Conservation (phyloP, 2,797 vertebrate species). For the Ctenopoma multispine region DNA sequence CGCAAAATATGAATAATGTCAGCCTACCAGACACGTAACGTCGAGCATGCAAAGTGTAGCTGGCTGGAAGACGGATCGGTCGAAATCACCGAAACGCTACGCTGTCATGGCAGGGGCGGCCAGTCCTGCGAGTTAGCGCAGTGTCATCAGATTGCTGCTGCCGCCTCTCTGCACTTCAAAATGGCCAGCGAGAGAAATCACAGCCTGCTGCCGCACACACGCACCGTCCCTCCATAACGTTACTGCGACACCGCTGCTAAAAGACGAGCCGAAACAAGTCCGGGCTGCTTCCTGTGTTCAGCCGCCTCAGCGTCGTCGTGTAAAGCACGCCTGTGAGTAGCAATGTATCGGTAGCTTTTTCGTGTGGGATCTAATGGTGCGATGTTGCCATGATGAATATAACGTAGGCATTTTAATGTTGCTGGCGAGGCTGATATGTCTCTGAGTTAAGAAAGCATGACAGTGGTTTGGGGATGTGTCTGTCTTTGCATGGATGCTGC, state of each 20-base stretch:
- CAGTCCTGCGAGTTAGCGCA: conserved; percentile 58
- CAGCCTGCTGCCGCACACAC: conserved; percentile 60
- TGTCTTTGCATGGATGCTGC: conserved; percentile 66
- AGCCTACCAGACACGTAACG: conserved; percentile 14
- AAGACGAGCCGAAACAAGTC: conserved; percentile 42
- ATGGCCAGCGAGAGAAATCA: conserved; percentile 77
- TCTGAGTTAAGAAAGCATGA: conserved; percentile 28
- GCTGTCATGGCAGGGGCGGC: conserved; percentile 15
- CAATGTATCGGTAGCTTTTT: conserved; percentile 26
- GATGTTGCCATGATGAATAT: conserved; percentile 23
- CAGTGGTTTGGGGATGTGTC: conserved; percentile 41
- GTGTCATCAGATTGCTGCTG: conserved; percentile 71
- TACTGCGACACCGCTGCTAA: conserved; percentile 75
- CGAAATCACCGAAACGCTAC: conserved; percentile 15
- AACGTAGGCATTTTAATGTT: conserved; percentile 15
- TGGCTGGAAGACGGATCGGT: not conserved
- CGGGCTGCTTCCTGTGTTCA: conserved; percentile 33
- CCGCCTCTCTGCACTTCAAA: conserved; percentile 71
- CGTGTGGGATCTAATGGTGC: conserved; percentile 8
- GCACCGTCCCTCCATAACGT: conserved; percentile 56
- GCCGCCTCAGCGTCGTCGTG: conserved; percentile 25
- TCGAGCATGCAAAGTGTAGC: conserved; percentile 18
- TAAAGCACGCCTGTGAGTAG: conserved; percentile 66
- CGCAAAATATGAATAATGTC: not conserved
- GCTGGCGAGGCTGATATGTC: conserved; percentile 9